Percentiles rank a stretch among this genome's conserved stretches.
Evolutionary conservation across 2,797 vertebrate genomes (phyloP).

Genomic region (Myotis vivesi): DNA sequence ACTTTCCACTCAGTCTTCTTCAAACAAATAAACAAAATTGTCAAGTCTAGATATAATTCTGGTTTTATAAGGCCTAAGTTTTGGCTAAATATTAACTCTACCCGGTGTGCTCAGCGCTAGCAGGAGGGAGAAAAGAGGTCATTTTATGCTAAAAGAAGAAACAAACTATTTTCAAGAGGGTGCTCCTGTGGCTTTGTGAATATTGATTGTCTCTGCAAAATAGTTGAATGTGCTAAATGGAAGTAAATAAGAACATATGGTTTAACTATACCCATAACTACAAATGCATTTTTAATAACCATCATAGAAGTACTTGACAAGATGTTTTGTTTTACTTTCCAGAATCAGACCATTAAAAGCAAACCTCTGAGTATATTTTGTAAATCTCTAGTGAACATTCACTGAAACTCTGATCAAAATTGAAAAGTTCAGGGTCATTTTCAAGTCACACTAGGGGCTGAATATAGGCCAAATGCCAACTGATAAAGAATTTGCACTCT

Average conservation of each 20-base stretch:
- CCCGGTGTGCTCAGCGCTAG: conserved; percentile 47
- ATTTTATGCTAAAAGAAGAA: conserved; percentile 67
- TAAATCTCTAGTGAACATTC: conserved; percentile 12
- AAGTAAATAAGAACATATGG: conserved; percentile 60
- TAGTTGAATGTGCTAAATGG: conserved; percentile 57
- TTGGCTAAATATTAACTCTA: conserved; percentile 66
- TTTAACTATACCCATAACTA: conserved; percentile 57
- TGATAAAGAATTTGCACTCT: conserved; percentile 29
- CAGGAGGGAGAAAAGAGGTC: conserved; percentile 4
- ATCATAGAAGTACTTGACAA: conserved; percentile 58
- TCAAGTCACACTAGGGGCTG: conserved; percentile 25
- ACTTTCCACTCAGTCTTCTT: conserved; percentile 39
- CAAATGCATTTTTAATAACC: conserved; percentile 66
- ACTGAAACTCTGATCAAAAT: conserved; percentile 41
- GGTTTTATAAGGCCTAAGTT: conserved; percentile 51
- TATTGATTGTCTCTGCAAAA: conserved; percentile 60
- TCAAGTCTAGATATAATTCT: conserved; percentile 30
- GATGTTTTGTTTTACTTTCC: conserved; percentile 62
- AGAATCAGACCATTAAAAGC: conserved; percentile 62
- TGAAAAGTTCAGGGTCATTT: conserved; percentile 22
- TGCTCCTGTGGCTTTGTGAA: neutral
- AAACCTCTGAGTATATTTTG: conserved; percentile 27
- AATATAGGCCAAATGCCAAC: neutral
- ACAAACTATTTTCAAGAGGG: conserved; percentile 61
- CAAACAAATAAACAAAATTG: conserved; percentile 45